Base-by-base conservation (phyloP, 2,888 invertebrate genomes). In the Parnassius orleans region DNA sequence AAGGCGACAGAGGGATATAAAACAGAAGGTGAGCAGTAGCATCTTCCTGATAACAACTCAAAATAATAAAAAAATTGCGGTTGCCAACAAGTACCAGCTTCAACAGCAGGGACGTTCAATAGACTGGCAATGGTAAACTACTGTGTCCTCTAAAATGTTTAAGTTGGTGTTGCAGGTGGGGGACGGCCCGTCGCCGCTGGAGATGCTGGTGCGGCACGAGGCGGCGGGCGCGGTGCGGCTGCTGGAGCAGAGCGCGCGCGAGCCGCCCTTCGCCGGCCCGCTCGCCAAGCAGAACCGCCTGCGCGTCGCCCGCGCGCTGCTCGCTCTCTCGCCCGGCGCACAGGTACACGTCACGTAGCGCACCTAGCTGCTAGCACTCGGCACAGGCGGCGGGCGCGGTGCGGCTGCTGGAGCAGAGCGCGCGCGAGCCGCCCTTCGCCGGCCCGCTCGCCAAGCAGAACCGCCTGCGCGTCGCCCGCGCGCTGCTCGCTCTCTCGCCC, bases 401-500 rank as follows among this genome's bases (percentile, higher is more conserved):
- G 61, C 83, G 90, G 46, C 81, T 92, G 72, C 76, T 92, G 68
- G 90, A 90, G 75, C 91, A 91, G 77, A 82, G 90, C 72, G 80
- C 86, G 65, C 84, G 87, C 48, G 90, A 90, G 53, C 84, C 91
- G 57, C 91, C 92, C 15, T 92, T 92, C 78, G 87, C 81, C 56
- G 91, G 90, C 44, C 91, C 92, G 61, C 87, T 91, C 72, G 92
- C 86, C 68, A 92, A 91, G 69, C 90, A 90, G 73, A 92, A 92
- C 74, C 79, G 87, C 0, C 80, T 90, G 63, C 77, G 89, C 2
- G 90, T 91, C 15, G 88, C 89, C 3, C 80, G 87, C 43, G 83
- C 86, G 0, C 73, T 89, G 24, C 81, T 86, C 19, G 63, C 77
- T 48, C 75, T 74, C 65, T 69, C 81, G 9, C 69, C 67, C 1